Conservation (phyloP, 2,888 invertebrate genomes). For the Chesias legatella region DNA sequence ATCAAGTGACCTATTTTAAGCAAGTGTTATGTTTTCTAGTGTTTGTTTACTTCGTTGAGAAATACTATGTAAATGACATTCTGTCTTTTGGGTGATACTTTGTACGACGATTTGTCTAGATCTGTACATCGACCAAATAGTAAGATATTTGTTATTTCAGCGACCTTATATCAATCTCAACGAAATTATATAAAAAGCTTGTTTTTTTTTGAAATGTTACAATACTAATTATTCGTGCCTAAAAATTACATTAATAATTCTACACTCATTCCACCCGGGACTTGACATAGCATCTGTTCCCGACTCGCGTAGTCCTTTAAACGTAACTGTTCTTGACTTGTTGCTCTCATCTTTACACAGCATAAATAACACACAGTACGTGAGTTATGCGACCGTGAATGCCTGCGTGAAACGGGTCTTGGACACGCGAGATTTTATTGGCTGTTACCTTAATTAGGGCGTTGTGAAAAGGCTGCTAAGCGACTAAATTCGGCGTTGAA, state of each 20-base stretch:
- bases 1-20: too few relatives aligned
- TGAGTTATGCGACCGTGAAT: conserved; percentile 40
- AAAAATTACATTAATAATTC: conserved; percentile 6
- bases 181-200: too few relatives aligned
- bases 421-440: conserved; percentile 61
- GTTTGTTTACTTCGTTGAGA: too few relatives aligned
- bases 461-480: conserved; percentile 24
- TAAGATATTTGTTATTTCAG: too few relatives aligned
- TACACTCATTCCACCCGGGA: conserved; percentile 5
- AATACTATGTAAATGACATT: too few relatives aligned
- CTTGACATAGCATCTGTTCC: conserved; percentile 17
- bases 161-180: too few relatives aligned
- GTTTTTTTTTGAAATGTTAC: too few relatives aligned
- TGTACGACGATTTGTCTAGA: too few relatives aligned
- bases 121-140: too few relatives aligned
- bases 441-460: conserved; percentile 54
- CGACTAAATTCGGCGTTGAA: conserved; percentile 6
- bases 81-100: too few relatives aligned
- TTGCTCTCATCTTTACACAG: conserved; percentile 43
- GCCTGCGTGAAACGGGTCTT: conserved; percentile 50
- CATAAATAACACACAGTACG: conserved; percentile 9
- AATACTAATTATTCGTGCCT: neutral
- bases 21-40: too few relatives aligned
- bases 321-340: conserved; percentile 36
- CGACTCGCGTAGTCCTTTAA: conserved; percentile 7